A percentile compares a stretch with the other conserved stretches of the same genome.
phyloP scores from a whole-genome alignment of 2,797 vertebrate species.

The Onychomys leucogaster region DNA sequence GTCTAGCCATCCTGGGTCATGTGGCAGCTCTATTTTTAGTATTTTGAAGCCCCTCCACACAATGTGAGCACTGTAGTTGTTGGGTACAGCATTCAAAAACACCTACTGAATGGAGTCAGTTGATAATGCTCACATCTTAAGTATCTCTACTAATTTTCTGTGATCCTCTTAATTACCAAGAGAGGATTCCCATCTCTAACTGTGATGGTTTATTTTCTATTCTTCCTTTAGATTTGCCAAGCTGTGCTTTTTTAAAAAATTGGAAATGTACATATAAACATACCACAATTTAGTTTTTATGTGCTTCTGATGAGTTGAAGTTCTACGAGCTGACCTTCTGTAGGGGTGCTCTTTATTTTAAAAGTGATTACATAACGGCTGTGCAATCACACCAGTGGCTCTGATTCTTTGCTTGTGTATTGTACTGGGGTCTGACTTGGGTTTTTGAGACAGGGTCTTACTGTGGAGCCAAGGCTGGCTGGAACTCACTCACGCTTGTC shows the following conservation, averaged over 20 bases:
- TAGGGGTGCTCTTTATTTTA: neutral
- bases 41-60: neutral
- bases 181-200: neutral
- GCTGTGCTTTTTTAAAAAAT: neutral
- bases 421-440: no score
- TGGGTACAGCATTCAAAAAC: neutral
- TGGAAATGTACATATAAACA: slow-evolving; percentile 25
- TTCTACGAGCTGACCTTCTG: neutral
- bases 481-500: neutral
- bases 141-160: neutral
- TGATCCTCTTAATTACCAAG: neutral
- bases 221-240: neutral
- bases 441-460: neutral
- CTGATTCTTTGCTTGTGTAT: neutral
- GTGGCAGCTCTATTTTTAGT: neutral
- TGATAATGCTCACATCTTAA: neutral
- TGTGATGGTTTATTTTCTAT: neutral
- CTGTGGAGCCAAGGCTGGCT: neutral
- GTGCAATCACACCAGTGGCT: neutral
- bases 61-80: neutral
- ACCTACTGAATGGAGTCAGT: neutral
- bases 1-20: no score
- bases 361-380: neutral
- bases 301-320: neutral
- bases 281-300: slow-evolving; percentile 8